These are phyloP conservation scores for Thymelicus lineola DNA, from an alignment of 2,888 invertebrate genomes.

Conservation along the genomic window DNA sequence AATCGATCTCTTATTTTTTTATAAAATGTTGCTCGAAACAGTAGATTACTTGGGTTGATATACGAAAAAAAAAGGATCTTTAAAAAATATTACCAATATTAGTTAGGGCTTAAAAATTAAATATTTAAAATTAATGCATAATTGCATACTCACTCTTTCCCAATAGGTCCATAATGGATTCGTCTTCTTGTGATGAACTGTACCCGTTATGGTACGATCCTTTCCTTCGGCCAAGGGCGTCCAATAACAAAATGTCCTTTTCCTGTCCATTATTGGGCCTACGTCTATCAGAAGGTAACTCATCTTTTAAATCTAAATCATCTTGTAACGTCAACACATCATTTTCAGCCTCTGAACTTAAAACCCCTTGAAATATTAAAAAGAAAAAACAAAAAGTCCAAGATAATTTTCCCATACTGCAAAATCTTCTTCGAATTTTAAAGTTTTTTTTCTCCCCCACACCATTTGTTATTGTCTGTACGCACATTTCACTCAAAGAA, in stretches of 20 bases:
- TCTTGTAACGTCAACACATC: conserved; percentile 79
- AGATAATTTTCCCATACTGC: conserved; percentile 32
- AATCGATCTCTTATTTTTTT: too few relatives aligned
- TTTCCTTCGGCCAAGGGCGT: conserved; percentile 88
- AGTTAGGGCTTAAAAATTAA: too few relatives aligned
- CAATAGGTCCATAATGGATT: conserved; percentile 92
- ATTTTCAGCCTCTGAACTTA: conserved; percentile 69
- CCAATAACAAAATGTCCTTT: conserved; percentile 90
- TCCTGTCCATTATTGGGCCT: conserved; percentile 88
- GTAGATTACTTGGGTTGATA: too few relatives aligned
- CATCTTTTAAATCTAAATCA: conserved; percentile 67
- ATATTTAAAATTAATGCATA: background rate
- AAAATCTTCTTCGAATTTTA: conserved; percentile 51
- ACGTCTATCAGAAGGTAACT: conserved; percentile 68
- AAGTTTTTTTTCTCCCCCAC: conserved; percentile 60
- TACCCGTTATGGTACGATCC: conserved; percentile 78
- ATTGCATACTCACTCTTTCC: conserved; percentile 90
- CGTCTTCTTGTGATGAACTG: conserved; percentile 80
- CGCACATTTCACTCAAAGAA: conserved; percentile 59
- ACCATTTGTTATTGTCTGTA: conserved; percentile 48
- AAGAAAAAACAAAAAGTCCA: conserved; percentile 54
- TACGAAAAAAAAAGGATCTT: too few relatives aligned
- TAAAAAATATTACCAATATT: too few relatives aligned
- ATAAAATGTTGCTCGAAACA: too few relatives aligned
- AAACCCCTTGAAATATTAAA: conserved; percentile 51